Evolutionary conservation across 2,797 vertebrate species (phyloP).

Genomic region (Neopelma chrysocephalum): DNA sequence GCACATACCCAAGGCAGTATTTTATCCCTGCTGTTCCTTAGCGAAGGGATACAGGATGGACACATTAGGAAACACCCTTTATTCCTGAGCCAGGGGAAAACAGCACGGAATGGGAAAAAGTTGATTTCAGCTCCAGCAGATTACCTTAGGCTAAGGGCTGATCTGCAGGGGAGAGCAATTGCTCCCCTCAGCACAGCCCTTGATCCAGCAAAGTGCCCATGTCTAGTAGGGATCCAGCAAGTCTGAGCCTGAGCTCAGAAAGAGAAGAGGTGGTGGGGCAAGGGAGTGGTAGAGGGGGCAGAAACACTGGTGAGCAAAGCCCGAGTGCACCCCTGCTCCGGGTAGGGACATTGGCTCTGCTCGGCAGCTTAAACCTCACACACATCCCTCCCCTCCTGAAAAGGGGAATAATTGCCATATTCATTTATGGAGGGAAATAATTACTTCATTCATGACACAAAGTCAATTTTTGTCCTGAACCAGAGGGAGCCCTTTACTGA

Average conservation of each 20-base stretch:
- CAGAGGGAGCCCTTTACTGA: slow-evolving; percentile 3
- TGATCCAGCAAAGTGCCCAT: neutral
- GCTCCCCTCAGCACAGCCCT: neutral
- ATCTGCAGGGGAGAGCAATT: neutral
- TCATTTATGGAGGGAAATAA: slow-evolving; percentile 42
- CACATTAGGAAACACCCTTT: rapidly evolving
- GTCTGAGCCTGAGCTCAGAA: neutral
- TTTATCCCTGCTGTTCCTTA: neutral
- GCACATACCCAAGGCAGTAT: neutral
- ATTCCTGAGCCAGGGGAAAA: neutral
- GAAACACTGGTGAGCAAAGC: neutral
- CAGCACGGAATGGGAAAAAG: neutral
- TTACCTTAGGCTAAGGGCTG: neutral
- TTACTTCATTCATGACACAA: slow-evolving; percentile 40
- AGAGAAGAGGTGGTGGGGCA: neutral
- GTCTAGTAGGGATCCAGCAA: neutral
- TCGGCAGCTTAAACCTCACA: neutral
- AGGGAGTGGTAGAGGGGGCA: neutral
- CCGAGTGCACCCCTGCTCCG: rapidly evolving
- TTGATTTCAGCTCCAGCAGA: neutral
- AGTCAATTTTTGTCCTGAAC: slow-evolving; percentile 57
- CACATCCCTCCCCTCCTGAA: neutral
- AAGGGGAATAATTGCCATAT: slow-evolving; percentile 21
- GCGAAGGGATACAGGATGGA: neutral
- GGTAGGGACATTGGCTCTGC: rapidly evolving